phyloP scores from a whole-genome alignment of 2,797 vertebrate species.

The Iguana delicatissima region DNA sequence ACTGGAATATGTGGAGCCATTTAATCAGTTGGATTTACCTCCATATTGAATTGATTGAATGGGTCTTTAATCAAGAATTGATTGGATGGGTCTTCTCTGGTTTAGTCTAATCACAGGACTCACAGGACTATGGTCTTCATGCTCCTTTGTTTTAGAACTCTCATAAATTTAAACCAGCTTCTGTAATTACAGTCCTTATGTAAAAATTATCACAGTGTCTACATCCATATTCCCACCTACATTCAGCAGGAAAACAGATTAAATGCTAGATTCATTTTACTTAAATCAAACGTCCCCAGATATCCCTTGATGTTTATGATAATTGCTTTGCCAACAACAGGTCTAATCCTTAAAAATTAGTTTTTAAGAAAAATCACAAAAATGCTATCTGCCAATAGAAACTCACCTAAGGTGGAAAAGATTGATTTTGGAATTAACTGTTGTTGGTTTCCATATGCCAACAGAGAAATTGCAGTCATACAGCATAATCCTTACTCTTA shows the following conservation, averaged over 20 bases:
- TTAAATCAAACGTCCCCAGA: neutral
- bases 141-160: neutral
- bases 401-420: neutral
- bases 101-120: neutral
- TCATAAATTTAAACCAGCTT: neutral
- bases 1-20: too few relatives aligned
- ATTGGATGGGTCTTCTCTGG: too few relatives aligned
- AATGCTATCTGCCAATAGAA: neutral
- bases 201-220: neutral
- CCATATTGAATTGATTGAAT: too few relatives aligned
- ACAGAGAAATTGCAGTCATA: neutral
- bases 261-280: neutral
- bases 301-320: slow-evolving; percentile 16
- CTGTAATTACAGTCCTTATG: neutral
- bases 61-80: too few relatives aligned
- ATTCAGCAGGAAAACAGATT: neutral
- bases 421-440: neutral
- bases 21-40: too few relatives aligned
- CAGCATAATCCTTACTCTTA: neutral
- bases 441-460: neutral
- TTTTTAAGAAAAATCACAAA: neutral
- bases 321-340: slow-evolving; percentile 17
- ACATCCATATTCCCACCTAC: neutral
- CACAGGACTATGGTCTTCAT: neutral
- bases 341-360: neutral